These are phyloP conservation scores for Bufotes viridis DNA, from an alignment of 2,797 vertebrate genomes.

Conservation along the genomic window DNA sequence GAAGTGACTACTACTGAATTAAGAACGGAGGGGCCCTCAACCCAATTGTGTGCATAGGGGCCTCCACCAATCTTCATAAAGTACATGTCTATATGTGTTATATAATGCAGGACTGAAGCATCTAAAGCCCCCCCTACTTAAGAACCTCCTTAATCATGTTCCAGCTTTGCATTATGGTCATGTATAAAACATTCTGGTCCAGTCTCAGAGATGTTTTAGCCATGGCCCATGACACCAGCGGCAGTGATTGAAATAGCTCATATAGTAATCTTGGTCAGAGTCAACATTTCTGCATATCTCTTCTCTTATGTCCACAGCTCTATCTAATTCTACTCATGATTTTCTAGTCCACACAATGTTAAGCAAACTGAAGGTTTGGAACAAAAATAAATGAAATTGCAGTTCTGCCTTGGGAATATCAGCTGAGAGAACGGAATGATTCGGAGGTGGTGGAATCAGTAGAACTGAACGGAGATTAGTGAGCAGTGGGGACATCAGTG, in stretches of 20 bases:
- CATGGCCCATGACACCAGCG: background rate
- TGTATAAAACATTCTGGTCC: background rate
- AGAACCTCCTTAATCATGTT: background rate
- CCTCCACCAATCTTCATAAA: too few species aligned
- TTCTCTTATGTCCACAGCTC: background rate
- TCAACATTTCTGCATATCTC: constrained; percentile 36
- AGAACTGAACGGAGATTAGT: constrained; percentile 52
- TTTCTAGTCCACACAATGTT: constrained; percentile 33
- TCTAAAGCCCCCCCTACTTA: too few species aligned
- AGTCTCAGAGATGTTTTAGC: background rate
- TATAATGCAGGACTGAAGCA: background rate
- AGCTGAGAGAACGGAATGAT: constrained; percentile 30
- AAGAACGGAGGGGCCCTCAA: background rate
- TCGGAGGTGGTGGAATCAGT: constrained; percentile 31
- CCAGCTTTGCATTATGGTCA: too few species aligned
- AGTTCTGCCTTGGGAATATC: constrained; percentile 47
- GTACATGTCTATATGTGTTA: background rate
- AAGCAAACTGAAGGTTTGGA: constrained; percentile 55
- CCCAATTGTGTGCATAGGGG: background rate
- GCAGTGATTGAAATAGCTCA: background rate
- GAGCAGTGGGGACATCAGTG: constrained; percentile 47
- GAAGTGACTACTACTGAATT: background rate
- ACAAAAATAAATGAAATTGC: constrained; percentile 58
- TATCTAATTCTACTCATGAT: constrained; percentile 25
- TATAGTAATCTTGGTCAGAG: background rate